Base-by-base conservation (phyloP, 2,113 vertebrate genomes). In the Verasper variegatus region DNA sequence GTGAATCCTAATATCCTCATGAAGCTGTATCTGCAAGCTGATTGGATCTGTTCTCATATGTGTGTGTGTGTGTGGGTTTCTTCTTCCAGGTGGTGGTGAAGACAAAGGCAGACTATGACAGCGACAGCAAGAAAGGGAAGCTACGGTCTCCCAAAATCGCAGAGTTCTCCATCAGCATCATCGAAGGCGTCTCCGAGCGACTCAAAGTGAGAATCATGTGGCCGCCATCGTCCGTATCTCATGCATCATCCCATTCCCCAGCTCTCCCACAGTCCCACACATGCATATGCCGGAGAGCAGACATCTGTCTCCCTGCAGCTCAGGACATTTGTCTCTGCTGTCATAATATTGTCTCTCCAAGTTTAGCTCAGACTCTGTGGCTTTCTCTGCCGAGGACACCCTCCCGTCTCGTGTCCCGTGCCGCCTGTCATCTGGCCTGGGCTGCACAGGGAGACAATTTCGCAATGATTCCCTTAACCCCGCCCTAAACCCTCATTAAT, bases 131-230 rank as follows among this genome's bases (percentile, higher is more conserved):
- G 94, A 98, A 96, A 67, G 95, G 95, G 9, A 97, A 96, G 86
- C 95, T 95, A 1, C 95, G 96, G 9, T 89, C 96, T 59, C 96
- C 96, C 17, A 97, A 97, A 90, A 96, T 98, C 31, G 96, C 96
- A 3, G 96, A 97, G 91, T 98, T 98, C 92, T 97, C 97, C 0
- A 96, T 98, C 92, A 97, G 96, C 92, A 94, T 98, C 93, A 97
- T 96, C 0, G 97, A 98, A 92, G 96, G 97, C 0, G 96, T 97
- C 56, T 97, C 97, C 1, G 97, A 98, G 93, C 93, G 96, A 80
- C 95, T 98, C 83, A 98, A 98, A 94, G 97, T 98, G 94, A 96
- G 95, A 76, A 31, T 26, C 11, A 63, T 51, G 23, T 5, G 1
- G 37, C 14, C 23, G 27, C 37, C 27, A 17, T 20, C 11, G 20